Evolutionary conservation across 1,140 invertebrate species (phyloP), one percentile per base, ranked within the genome.

Genomic region (Saccostrea cuccullata): DNA sequence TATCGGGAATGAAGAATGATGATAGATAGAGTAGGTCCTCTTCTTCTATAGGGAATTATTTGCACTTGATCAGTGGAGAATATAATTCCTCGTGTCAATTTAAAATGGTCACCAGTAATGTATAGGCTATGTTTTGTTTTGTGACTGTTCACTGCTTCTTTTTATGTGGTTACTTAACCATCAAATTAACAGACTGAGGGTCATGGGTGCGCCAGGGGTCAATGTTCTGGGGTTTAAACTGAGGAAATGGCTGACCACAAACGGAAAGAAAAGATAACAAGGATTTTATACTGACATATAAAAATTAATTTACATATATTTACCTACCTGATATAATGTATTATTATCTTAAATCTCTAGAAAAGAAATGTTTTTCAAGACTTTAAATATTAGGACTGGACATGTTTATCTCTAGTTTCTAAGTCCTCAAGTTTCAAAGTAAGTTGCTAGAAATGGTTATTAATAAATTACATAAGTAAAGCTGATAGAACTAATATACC

Each of bases 141-240:
- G 70, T 77, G 70, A 26, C 70, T 77, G 26, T 30, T 36, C 26
- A 77, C 15, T 26, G 70, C 26, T 30, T 30, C 70, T 36, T 77
- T 77, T 77, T 26, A 77, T 77, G 70, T 77, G 70, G 70, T 77
- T 77, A 77, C 70, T 58, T 55, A 3, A 56, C 83, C 83, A 84
- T 84, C 20, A 26, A 58, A 84, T 84, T 84, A 55, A 84, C 20
- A 84, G 12, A 55, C 17, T 55, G 17, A 12, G 40, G 55, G 40
- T 82, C 12, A 17, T 55, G 0, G 13, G 17, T 84, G 12, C 20
- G 55, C 12, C 1, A 2, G 47, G n/a, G 82, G 17, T 84, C 82
- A 77, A 13, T 77, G 70, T 30, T 77, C 70, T 36, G 23, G 8
- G 8, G 23, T 30, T 17, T 64, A 20, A 64, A 64, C 0, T 64